Evolutionary conservation across 1,140 invertebrate species (phyloP).

Genomic region (Coenobita brevimanus): DNA sequence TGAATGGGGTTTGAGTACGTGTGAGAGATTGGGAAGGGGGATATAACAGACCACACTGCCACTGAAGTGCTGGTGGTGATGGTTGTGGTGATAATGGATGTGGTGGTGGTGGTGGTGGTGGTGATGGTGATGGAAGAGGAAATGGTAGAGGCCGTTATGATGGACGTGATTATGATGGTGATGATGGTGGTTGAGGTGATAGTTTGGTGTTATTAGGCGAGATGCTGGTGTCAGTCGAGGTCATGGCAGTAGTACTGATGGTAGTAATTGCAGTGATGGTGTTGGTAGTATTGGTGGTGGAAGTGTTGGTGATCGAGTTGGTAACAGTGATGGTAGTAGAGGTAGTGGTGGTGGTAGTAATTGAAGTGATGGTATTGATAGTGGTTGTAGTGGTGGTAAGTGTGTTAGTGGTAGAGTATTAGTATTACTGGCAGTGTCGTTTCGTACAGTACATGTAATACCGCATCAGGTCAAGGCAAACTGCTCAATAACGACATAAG

Average conservation of each 20-base stretch:
- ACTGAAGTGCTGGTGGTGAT: not conserved
- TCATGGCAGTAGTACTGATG: too few species aligned
- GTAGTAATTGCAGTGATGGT: not conserved
- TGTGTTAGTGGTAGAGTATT: too few species aligned
- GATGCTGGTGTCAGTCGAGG: too few species aligned
- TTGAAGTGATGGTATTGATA: not conserved
- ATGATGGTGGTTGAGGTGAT: not conserved
- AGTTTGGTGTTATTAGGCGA: too few species aligned
- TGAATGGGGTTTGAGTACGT: not conserved
- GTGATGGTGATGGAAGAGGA: not conserved
- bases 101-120: not conserved
- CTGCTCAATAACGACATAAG: too few species aligned
- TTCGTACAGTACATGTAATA: too few species aligned
- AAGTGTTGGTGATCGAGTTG: not conserved
- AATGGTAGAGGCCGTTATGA: not conserved
- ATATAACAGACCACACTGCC: not conserved
- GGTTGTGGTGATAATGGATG: not conserved
- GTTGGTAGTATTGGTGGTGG: not conserved
- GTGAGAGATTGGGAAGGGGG: not conserved
- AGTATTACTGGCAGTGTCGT: too few species aligned
- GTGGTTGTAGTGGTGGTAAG: not conserved
- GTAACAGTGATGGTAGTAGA: not conserved
- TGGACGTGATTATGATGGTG: not conserved
- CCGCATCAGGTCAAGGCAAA: too few species aligned
- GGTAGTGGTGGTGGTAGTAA: not conserved